Evolutionary conservation across 2,888 invertebrate genomes (phyloP), one percentile per base, ranked within the genome.

Genomic region (Sinodicranocentrus sp.): DNA sequence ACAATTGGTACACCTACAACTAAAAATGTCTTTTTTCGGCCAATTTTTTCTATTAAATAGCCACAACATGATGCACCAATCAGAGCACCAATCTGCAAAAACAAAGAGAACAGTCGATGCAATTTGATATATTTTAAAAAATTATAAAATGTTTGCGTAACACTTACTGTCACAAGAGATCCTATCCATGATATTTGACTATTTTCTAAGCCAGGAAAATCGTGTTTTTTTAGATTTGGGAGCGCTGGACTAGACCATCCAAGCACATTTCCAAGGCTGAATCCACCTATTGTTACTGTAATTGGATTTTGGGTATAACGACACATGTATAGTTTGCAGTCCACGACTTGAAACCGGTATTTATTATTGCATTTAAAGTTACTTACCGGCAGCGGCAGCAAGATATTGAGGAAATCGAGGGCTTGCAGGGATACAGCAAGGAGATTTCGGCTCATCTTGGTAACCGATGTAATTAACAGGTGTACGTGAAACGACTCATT

Each of bases 111-210:
- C n/a, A n/a, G n/a, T n/a, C n/a, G n/a, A n/a, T n/a, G n/a, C n/a
- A n/a, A n/a, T n/a, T n/a, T n/a, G n/a, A n/a, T n/a, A n/a, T n/a
- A n/a, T n/a, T n/a, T n/a, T n/a, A 17, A 44, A 25, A 17, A 26
- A 25, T 33, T 44, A 54, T 1, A 26, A 54, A 10, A 26, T 52
- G 17, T 3, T 67, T 39, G 13, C 13, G 13, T 39, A 39, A 39
- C 13, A 39, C 68, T 44, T 67, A 85, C 78, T 21, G 85, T 82
- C 0, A 93, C 91, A 1, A 92, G 89, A 59, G 92, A 93, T 0
- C 92, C 92, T 5, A 94, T 89, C 91, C 94, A 91, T 0, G 93
- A 92, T 1, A 91, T 90, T 61, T 91, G 92, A 0, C 92, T 90
- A 21, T 91, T 90, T 19, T 91, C 91, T 91, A 94, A 19, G n/a